Percentiles rank a stretch among this genome's conserved stretches.
phyloP scores from a whole-genome alignment of 64 coral and sea anemone genomes.

The Montipora sp. region DNA sequence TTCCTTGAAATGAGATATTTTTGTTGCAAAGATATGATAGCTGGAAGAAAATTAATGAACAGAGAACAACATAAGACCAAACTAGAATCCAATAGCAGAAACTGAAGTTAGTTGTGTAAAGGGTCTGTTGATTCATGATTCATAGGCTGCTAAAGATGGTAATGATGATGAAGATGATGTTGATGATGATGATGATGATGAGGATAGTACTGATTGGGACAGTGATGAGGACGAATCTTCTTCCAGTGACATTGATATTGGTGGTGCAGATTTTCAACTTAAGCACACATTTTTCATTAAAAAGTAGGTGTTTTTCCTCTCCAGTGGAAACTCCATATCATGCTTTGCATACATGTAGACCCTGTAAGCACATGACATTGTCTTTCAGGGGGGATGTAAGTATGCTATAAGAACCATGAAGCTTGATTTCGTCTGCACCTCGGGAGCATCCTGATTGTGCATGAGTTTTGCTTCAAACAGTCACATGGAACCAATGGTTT shows the following conservation, averaged over 20 bases:
- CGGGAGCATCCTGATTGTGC: not conserved
- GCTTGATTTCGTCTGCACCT: not conserved
- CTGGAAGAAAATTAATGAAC: too few species aligned
- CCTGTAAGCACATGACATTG: not conserved
- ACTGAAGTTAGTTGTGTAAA: too few species aligned
- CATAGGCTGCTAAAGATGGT: not conserved
- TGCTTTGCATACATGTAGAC: too few species aligned
- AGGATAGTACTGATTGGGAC: constrained; percentile 77
- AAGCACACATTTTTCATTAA: constrained; percentile 92
- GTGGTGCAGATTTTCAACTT: constrained; percentile 48
- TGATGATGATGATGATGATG: constrained; percentile 82
- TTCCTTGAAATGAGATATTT: too few species aligned
- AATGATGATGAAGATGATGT: not conserved
- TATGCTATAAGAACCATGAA: constrained; percentile 66
- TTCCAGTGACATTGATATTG: constrained; percentile 68
- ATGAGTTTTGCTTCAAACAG: not conserved
- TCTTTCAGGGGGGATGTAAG: constrained; percentile 36
- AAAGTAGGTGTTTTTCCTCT: constrained; percentile 42
- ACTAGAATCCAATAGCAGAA: too few species aligned
- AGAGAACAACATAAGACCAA: too few species aligned
- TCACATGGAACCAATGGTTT: not conserved
- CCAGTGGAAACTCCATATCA: too few species aligned
- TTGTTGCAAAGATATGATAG: too few species aligned
- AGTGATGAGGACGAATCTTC: constrained; percentile 45
- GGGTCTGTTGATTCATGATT: not conserved